A percentile compares a stretch with the other conserved stretches of the same genome.
Conservation (phyloP, 2,113 vertebrate species). For the Corvus hawaiiensis region DNA sequence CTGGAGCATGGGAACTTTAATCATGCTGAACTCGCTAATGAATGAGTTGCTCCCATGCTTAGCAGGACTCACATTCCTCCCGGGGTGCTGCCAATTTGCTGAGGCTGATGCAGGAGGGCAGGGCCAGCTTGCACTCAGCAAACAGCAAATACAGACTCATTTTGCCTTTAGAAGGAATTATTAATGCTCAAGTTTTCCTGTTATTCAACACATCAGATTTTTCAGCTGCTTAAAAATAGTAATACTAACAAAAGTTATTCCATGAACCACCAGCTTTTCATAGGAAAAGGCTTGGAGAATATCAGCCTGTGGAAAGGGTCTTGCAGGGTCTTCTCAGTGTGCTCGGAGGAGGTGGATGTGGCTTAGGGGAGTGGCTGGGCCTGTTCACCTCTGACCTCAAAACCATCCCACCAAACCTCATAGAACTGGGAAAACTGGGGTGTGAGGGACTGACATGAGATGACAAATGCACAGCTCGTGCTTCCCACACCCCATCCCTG, state of each 20-base stretch:
- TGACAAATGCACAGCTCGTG: neutral
- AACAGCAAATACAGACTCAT: neutral
- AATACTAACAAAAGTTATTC: neutral
- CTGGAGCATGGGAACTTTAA: conserved; percentile 5
- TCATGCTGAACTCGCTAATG: neutral
- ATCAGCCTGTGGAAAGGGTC: neutral
- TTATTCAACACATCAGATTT: neutral
- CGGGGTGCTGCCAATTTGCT: neutral
- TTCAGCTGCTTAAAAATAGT: neutral
- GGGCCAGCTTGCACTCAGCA: neutral
- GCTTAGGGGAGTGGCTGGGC: neutral
- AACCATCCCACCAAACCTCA: neutral
- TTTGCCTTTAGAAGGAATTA: neutral
- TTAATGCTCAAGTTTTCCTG: neutral
- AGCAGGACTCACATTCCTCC: conserved; percentile 7
- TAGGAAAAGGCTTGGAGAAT: neutral
- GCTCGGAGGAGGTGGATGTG: rapidly evolving
- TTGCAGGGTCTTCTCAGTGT: neutral
- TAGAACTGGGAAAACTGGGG: neutral
- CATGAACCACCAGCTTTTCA: neutral
- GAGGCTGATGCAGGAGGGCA: neutral
- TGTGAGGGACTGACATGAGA: neutral
- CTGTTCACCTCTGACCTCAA: neutral
- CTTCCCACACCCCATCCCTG: neutral
- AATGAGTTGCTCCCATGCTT: neutral